A percentile compares a stretch with the other conserved stretches of the same genome.
phyloP scores from a whole-genome alignment of 2,888 invertebrate genomes.

The Cenopis cana region DNA sequence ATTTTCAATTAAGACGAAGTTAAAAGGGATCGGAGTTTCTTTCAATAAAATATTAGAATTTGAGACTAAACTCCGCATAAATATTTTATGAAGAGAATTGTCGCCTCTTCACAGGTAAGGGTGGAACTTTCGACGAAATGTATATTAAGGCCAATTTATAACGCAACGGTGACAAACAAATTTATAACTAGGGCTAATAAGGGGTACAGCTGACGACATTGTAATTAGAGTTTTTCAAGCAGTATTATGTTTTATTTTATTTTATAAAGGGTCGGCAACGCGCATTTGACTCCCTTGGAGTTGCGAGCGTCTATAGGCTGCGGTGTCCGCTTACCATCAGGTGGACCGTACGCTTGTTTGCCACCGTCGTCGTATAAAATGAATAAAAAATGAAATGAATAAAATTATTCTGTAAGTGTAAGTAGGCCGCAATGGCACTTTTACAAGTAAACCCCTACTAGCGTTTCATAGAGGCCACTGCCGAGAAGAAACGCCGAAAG shows the following conservation, averaged over 20 bases:
- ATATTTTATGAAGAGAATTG: slow-evolving; percentile 27
- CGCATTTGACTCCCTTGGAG: too few relatives aligned
- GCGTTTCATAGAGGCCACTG: too few relatives aligned
- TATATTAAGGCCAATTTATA: background rate
- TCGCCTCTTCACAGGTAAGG: slow-evolving; percentile 15
- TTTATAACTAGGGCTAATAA: background rate
- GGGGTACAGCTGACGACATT: background rate
- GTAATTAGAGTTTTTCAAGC: background rate
- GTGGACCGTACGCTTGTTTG: too few relatives aligned
- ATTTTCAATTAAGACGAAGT: slow-evolving; percentile 23
- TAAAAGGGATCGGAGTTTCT: slow-evolving; percentile 24
- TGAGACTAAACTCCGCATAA: slow-evolving; percentile 20
- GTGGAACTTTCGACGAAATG: background rate
- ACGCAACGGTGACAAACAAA: background rate
- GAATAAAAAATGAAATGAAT: too few relatives aligned
- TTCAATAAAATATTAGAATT: slow-evolving; percentile 30
- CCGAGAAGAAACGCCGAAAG: too few relatives aligned
- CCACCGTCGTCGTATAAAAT: too few relatives aligned
- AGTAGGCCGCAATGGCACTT: too few relatives aligned
- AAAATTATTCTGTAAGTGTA: too few relatives aligned
- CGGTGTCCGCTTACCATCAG: too few relatives aligned
- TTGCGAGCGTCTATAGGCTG: too few relatives aligned
- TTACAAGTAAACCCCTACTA: too few relatives aligned
- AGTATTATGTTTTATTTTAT: background rate
- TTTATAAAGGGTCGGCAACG: too few relatives aligned